Conservation (phyloP, 2,797 vertebrate species). For the Sebastes itinus region DNA sequence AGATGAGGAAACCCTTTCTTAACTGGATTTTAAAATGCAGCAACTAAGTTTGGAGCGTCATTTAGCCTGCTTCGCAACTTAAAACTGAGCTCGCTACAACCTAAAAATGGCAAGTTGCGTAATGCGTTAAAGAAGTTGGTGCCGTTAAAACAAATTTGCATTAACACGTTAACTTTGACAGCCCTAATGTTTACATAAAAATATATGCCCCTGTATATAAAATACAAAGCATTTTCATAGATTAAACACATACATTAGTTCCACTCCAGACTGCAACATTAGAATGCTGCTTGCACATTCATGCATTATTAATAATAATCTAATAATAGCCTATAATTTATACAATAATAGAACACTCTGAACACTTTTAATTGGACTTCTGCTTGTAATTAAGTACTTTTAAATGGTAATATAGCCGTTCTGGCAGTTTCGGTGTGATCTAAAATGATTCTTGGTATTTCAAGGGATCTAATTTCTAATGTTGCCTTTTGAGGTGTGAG, state of each 20-base stretch:
- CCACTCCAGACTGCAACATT: neutral
- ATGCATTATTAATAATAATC: neutral
- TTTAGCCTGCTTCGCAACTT: too few relatives aligned
- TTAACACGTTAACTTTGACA: too few relatives aligned
- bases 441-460: constrained; percentile 7
- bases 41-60: too few relatives aligned
- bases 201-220: too few relatives aligned
- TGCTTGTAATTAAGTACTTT: neutral
- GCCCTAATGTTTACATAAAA: too few relatives aligned
- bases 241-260: neutral
- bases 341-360: neutral
- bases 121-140: too few relatives aligned
- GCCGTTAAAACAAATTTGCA: too few relatives aligned
- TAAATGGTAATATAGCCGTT: neutral
- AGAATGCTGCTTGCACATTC: neutral
- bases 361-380: neutral
- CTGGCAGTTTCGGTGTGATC: neutral
- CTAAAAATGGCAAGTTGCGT: too few relatives aligned
- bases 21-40: neutral
- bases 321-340: neutral
- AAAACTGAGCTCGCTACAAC: too few relatives aligned
- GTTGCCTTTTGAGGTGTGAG: neutral
- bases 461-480: neutral
- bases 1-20: too few relatives aligned
- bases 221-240: too few relatives aligned